Conservation (phyloP, 2,888 invertebrate genomes). For the Paralinhomoeus sp. region DNA sequence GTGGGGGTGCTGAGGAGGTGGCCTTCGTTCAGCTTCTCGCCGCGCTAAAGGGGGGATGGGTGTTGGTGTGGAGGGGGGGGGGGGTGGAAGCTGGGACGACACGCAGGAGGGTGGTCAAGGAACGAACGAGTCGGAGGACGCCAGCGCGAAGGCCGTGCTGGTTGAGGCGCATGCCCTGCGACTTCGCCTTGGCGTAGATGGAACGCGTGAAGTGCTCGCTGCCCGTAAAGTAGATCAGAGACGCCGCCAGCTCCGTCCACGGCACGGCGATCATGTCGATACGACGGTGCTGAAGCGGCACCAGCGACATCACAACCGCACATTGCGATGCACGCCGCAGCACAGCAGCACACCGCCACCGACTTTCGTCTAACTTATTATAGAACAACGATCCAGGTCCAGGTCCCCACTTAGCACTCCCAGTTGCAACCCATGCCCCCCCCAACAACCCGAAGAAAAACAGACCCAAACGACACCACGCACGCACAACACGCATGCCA, state of each 20-base stretch:
- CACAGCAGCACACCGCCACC: no score
- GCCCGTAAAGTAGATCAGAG: conserved; percentile 33
- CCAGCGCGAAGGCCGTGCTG: conserved; percentile 30
- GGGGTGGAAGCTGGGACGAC: no score
- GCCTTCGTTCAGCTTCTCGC: conserved; percentile 28
- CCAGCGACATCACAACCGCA: no score
- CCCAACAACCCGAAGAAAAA: no score
- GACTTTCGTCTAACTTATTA: no score
- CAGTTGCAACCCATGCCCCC: no score
- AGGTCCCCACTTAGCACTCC: no score
- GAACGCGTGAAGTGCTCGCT: conserved; percentile 34
- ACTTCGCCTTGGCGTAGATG: conserved; percentile 29
- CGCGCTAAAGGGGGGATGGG: conserved; percentile 17
- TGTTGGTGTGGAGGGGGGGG: no score
- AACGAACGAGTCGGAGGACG: conserved; percentile 34
- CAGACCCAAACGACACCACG: no score
- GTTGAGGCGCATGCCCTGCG: conserved; percentile 32
- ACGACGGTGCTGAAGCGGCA: conserved; percentile 30
- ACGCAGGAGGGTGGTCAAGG: background rate
- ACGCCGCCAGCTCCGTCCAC: conserved; percentile 30
- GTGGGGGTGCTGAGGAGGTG: conserved; percentile 28
- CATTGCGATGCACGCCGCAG: no score
- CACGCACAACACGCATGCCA: no score
- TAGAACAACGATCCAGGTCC: no score
- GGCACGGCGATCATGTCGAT: conserved; percentile 33